Evolutionary conservation across 2,888 invertebrate genomes (phyloP).

Genomic region (Unio pictorum): DNA sequence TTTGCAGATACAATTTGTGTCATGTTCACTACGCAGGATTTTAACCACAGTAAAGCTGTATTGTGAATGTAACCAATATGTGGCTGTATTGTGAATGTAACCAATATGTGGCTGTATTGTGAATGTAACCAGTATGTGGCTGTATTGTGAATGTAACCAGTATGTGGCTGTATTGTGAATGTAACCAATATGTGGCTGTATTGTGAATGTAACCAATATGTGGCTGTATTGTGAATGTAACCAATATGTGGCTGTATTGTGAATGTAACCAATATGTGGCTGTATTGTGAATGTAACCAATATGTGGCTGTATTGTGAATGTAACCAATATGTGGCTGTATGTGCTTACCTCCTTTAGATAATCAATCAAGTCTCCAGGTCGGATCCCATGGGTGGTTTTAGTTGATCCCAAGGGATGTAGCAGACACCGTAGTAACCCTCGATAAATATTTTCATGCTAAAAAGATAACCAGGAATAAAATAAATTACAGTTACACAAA

Average conservation of each 20-base stretch:
- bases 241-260: background rate
- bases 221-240: background rate
- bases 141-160: too few species aligned
- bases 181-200: background rate
- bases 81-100: background rate
- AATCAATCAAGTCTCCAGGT: slow-evolving; percentile 59
- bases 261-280: too few species aligned
- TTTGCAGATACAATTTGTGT: too few species aligned
- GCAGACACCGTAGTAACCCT: slow-evolving; percentile 50
- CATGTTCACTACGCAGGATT: too few species aligned
- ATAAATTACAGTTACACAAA: too few species aligned
- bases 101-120: background rate
- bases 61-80: too few species aligned
- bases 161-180: background rate
- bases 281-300: too few species aligned
- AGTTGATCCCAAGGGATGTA: slow-evolving; percentile 58
- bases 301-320: background rate
- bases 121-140: too few species aligned
- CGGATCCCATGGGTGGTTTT: slow-evolving; percentile 51
- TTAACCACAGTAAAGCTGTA: too few species aligned
- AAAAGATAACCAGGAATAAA: slow-evolving; percentile 12
- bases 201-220: too few species aligned
- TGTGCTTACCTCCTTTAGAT: slow-evolving; percentile 43
- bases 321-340: background rate
- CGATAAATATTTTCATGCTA: slow-evolving; percentile 63